Percentiles rank a stretch among this genome's conserved stretches.
Evolutionary conservation across 2,113 vertebrate genomes (phyloP).

Genomic region (Callopanchax toddi): DNA sequence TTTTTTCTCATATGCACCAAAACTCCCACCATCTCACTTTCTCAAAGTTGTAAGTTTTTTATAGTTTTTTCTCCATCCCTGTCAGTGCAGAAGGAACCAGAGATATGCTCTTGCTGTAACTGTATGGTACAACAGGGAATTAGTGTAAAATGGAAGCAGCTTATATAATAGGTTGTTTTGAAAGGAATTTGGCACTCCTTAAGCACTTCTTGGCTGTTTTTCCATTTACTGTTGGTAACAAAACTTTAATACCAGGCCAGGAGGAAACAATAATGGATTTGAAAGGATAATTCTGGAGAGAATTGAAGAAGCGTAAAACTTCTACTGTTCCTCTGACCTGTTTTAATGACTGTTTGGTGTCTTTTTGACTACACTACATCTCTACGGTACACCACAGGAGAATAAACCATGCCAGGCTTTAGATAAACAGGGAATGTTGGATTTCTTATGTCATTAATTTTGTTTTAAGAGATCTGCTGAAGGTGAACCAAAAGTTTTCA

Average conservation of each 20-base stretch:
- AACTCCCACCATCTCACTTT: constrained; percentile 8
- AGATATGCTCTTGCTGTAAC: background rate
- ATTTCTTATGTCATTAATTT: background rate
- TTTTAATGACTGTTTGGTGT: background rate
- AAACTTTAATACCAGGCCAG: background rate
- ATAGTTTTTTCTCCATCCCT: constrained; percentile 1
- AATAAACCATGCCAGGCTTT: background rate
- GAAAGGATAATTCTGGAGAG: background rate
- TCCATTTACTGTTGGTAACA: background rate
- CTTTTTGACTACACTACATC: background rate
- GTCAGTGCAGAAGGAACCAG: background rate
- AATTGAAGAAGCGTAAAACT: background rate
- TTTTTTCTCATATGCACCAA: background rate
- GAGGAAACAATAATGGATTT: background rate
- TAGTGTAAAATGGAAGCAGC: background rate
- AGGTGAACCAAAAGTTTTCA: background rate
- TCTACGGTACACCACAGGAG: background rate
- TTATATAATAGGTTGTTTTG: background rate
- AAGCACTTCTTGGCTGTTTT: background rate
- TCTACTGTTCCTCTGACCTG: background rate
- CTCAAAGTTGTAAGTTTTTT: constrained; percentile 14
- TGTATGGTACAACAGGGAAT: background rate
- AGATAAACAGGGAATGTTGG: no score
- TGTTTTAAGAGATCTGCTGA: background rate
- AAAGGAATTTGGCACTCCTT: background rate